Conservation (phyloP, 1,140 invertebrate species). For the Zaprionus tsacasi region DNA sequence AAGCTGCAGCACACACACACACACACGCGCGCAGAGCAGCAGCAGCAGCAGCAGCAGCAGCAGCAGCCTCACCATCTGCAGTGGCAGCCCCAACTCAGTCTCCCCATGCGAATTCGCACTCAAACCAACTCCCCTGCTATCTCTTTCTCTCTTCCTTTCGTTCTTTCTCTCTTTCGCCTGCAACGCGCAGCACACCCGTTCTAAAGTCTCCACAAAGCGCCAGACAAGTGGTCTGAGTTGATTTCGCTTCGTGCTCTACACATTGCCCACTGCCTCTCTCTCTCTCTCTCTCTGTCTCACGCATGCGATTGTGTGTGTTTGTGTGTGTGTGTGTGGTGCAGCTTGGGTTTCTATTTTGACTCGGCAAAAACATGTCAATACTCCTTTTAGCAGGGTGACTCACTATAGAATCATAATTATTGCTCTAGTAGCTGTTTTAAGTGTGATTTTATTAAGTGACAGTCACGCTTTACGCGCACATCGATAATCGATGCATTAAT, state of each 20-base stretch:
- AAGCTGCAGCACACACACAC: conserved; percentile 44
- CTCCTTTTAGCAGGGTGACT: conserved; percentile 26
- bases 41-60: neutral
- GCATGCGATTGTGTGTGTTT: conserved; percentile 1
- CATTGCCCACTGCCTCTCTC: neutral
- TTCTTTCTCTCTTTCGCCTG: conserved; percentile 20
- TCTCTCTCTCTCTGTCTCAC: neutral
- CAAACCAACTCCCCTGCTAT: conserved; percentile 3
- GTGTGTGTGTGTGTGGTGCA: neutral
- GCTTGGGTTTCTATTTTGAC: conserved; percentile 20
- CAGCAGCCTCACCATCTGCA: conserved; percentile 9
- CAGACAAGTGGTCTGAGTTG: conserved; percentile 45
- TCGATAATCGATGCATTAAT: too few species aligned
- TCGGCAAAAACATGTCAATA: conserved; percentile 16
- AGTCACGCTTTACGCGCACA: too few species aligned
- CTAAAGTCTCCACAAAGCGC: conserved; percentile 30
- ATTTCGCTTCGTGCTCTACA: conserved; percentile 33
- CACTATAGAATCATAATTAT: neutral
- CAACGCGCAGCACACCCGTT: conserved; percentile 23
- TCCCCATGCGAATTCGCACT: neutral
- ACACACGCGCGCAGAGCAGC: neutral
- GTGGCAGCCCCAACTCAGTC: conserved; percentile 4
- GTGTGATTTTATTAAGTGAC: too few species aligned
- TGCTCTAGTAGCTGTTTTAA: too few species aligned
- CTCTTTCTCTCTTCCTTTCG: conserved; percentile 13